Conservation (phyloP, 2,888 invertebrate genomes). For the Hyles lineata region DNA sequence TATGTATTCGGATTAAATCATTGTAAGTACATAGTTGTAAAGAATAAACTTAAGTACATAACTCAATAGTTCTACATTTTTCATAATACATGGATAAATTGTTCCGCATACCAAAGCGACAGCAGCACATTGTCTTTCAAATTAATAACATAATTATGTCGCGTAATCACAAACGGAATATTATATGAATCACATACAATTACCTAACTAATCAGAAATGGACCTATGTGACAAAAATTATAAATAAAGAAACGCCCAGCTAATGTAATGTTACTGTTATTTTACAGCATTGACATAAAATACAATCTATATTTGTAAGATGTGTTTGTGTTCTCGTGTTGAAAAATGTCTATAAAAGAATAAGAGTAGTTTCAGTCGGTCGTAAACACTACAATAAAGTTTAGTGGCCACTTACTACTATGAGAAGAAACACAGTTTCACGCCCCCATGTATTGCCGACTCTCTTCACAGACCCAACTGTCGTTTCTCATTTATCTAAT, state of each 20-base stretch:
- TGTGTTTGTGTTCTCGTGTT: conserved; percentile 48
- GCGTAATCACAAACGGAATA: neutral
- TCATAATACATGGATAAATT: too few species aligned
- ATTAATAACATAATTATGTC: neutral
- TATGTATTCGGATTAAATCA: too few species aligned
- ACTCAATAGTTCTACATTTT: too few species aligned
- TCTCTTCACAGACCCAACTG: conserved; percentile 48
- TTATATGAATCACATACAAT: neutral
- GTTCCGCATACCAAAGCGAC: too few species aligned
- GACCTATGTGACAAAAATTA: neutral
- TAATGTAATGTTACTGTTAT: neutral
- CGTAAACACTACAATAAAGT: conserved; percentile 78
- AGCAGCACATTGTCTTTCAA: neutral
- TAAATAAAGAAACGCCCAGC: neutral
- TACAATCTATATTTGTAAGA: conserved; percentile 16
- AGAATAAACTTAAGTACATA: too few species aligned
- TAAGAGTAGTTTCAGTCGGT: conserved; percentile 55
- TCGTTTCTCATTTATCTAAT: conserved; percentile 62
- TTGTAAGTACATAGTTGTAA: too few species aligned
- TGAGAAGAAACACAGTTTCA: conserved; percentile 51
- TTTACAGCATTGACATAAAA: conserved; percentile 14
- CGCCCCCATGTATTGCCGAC: conserved; percentile 45
- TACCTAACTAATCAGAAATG: neutral
- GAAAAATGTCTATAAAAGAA: conserved; percentile 56
- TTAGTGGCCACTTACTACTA: conserved; percentile 73